Percentiles rank a stretch among this genome's conserved stretches.
Conservation (phyloP, 2,113 vertebrate species). For the Telmatochromis bifrenatus region DNA sequence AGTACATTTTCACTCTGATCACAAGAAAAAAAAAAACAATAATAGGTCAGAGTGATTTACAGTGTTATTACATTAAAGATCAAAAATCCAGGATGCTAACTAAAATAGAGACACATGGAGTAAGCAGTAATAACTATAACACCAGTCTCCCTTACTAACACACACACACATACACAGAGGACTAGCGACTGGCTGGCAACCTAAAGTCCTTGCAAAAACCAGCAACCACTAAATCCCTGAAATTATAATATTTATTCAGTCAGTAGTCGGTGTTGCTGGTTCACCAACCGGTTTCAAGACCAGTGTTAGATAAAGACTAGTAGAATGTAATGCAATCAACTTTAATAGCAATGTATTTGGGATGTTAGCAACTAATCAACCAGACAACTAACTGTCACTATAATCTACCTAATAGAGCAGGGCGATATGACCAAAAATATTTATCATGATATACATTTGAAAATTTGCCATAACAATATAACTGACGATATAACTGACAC, state of each 20-base stretch:
- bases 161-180: not conserved
- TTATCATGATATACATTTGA: not conserved
- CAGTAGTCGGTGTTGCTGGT: not conserved
- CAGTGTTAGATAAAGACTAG: not conserved
- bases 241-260: not conserved
- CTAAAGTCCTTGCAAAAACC: not conserved
- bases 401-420: not conserved
- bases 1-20: not conserved
- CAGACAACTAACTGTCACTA: not conserved
- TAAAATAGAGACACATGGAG: not conserved
- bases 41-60: not conserved
- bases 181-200: not conserved
- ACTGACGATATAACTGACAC: fast-evolving
- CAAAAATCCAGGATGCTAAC: fast-evolving
- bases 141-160: not conserved
- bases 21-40: not conserved
- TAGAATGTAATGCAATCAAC: not conserved
- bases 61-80: not conserved
- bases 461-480: fast-evolving
- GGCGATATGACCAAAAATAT: fast-evolving
- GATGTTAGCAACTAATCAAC: not conserved
- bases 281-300: not conserved
- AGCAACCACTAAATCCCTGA: not conserved
- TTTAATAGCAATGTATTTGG: not conserved
- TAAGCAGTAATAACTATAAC: not conserved